Percentiles rank a stretch among this genome's conserved stretches.
phyloP scores from a whole-genome alignment of 2,113 vertebrate species.

The Saguinus midas region DNA sequence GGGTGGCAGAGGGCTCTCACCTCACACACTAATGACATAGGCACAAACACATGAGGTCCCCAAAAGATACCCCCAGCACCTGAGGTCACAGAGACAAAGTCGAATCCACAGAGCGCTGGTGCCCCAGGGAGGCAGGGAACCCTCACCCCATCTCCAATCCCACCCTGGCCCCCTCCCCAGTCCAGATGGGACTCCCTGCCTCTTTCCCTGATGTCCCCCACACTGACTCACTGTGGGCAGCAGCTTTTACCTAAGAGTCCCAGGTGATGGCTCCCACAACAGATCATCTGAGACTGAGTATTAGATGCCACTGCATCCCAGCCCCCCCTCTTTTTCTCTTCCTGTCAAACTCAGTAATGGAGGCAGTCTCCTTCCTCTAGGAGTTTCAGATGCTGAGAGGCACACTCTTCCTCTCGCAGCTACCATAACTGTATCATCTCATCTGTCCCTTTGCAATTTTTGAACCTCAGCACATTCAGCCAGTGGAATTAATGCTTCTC shows the following conservation, averaged over 20 bases:
- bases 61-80: not conserved
- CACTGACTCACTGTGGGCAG: not conserved
- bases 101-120: accelerated
- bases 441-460: not conserved
- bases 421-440: accelerated
- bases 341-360: not conserved
- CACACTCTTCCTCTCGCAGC: not conserved
- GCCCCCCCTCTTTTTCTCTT: not conserved
- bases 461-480: not conserved
- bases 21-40: accelerated
- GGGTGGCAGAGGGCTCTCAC: not conserved
- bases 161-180: not conserved
- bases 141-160: not conserved
- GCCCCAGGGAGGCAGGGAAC: not conserved
- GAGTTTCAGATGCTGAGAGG: not conserved
- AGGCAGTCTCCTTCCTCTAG: not conserved
- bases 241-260: not conserved
- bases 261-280: not conserved
- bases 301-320: accelerated
- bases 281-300: not conserved
- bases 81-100: not conserved
- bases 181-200: not conserved
- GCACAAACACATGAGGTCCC: not conserved
- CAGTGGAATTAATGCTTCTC: not conserved
- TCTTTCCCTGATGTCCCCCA: no score